phyloP scores from a whole-genome alignment of 2,113 vertebrate species.

The Nipponia nippon region DNA sequence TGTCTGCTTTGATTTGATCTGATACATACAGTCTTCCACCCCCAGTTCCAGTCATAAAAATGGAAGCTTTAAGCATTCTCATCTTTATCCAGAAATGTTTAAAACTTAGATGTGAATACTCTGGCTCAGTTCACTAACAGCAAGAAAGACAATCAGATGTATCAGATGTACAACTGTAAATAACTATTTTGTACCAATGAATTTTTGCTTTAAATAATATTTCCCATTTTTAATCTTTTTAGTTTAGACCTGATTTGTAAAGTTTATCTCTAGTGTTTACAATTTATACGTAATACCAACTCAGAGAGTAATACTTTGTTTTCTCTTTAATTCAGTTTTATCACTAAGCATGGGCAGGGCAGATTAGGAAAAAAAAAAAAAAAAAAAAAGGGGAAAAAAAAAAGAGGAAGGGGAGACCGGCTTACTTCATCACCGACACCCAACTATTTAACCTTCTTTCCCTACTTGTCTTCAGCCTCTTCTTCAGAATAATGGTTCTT shows the following conservation, averaged over 20 bases:
- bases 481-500: not conserved
- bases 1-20: not conserved
- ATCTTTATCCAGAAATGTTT: not conserved
- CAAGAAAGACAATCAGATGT: not conserved
- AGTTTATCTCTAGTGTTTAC: not conserved
- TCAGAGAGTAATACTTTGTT: not conserved
- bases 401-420: too few species aligned
- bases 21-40: not conserved
- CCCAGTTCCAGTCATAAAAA: not conserved
- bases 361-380: not conserved
- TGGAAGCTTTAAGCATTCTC: not conserved
- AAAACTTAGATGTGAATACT: not conserved
- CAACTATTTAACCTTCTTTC: not conserved
- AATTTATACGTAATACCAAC: not conserved
- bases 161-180: not conserved
- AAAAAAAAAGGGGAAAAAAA: too few species aligned
- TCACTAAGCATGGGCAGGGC: not conserved
- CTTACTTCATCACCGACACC: too few species aligned
- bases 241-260: not conserved
- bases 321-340: not conserved
- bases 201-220: not conserved
- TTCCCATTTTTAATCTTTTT: not conserved
- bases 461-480: not conserved
- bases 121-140: not conserved
- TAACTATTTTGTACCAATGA: fast-evolving